phyloP scores from a whole-genome alignment of 2,888 invertebrate genomes.

The Tiliacea aurago region DNA sequence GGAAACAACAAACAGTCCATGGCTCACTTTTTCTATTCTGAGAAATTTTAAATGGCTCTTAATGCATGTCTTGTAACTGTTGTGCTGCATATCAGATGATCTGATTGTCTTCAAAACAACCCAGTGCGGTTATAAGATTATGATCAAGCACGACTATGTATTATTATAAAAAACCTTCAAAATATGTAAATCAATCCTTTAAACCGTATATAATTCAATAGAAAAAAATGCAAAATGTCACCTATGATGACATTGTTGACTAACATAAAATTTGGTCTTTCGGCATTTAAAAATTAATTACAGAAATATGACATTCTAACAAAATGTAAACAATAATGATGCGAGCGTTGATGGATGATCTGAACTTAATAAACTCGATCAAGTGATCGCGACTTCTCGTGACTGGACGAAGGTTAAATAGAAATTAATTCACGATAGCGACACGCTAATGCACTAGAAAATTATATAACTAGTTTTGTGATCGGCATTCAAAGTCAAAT shows the following conservation, averaged over 20 bases:
- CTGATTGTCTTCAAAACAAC: conserved; percentile 34
- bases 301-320: conserved; percentile 19
- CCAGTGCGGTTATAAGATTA: conserved; percentile 28
- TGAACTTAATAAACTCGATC: conserved; percentile 49
- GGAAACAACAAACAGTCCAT: conserved; percentile 8
- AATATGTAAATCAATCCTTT: conserved; percentile 31
- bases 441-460: conserved; percentile 73
- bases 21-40: conserved; percentile 29
- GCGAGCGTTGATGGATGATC: conserved; percentile 34
- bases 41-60: conserved; percentile 27
- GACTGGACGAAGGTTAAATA: conserved; percentile 77
- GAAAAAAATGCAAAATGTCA: conserved; percentile 26
- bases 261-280: conserved; percentile 13
- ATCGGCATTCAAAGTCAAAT: conserved; percentile 77
- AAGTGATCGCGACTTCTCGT: conserved; percentile 72
- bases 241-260: too few species aligned
- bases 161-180: conserved; percentile 34
- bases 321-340: conserved; percentile 22
- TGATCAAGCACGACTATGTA: conserved; percentile 40
- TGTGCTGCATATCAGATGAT: conserved; percentile 39
- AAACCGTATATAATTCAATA: not conserved
- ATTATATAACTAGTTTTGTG: conserved; percentile 66
- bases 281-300: conserved; percentile 22
- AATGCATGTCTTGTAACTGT: conserved; percentile 5
- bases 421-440: conserved; percentile 75